Evolutionary conservation across 2,797 vertebrate species (phyloP), one percentile per base, ranked within the genome.

Genomic region (Epinephelus awoara): DNA sequence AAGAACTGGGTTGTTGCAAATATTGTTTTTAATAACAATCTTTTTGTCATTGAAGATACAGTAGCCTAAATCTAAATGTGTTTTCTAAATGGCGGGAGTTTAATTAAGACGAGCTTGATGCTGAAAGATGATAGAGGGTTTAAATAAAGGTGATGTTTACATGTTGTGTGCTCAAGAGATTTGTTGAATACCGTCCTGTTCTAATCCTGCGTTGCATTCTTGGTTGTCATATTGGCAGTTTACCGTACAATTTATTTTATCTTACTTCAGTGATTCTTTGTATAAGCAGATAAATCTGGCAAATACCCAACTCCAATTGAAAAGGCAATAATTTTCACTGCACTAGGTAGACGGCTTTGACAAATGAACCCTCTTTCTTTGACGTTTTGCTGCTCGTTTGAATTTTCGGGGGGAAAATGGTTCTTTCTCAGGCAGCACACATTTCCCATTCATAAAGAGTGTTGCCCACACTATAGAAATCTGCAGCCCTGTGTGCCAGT

Each of bases 401-500:
- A 57, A 21, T 34, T 51, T 15, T 52, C 2, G 5, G 15, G 13
- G 4, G 50, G 9, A 56, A 63, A 50, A 34, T 23, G 17, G 25
- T 17, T 46, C 2, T 51, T 21, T 73, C 27, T 67, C 2, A 59
- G 42, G 64, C 65, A 58, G 47, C 5, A 15, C 29, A 1, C 18
- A 42, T 66, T 77, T 54, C 12, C 9, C 59, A 69, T 72, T 75
- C 23, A 75, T 59, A 55, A 75, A 76, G 5, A 62, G 6, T 4
- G 15, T 7, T 6, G 17, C 44, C 27, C 19, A 47, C 42, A 42
- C 29, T 21, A 14, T 25, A 23, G 38, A 67, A 47, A 64, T 25
- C 10, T 46, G 18, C 21, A 44, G 72, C 67, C 14, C 49, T 65
- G 58, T 70, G 56, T 83, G 72, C 61, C 52, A 54, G 80, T 79